A percentile compares a stretch with the other conserved stretches of the same genome.
Evolutionary conservation across 2,797 vertebrate species (phyloP).

Genomic region (Cryptoprocta ferox): DNA sequence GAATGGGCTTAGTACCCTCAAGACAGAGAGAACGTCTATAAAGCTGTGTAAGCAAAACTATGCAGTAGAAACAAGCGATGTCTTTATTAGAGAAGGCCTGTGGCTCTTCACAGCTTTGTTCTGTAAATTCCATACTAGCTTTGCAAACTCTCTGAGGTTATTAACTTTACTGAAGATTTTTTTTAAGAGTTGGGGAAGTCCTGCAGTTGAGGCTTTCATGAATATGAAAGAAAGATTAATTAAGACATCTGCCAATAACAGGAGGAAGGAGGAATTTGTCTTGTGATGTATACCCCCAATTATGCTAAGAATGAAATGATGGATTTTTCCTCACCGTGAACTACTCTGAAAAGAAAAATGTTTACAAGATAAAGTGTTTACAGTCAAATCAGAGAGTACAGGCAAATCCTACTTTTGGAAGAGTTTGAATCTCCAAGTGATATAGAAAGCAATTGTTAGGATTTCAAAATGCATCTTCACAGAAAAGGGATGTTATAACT

Average conservation of each 20-base stretch:
- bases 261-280: constrained; percentile 77
- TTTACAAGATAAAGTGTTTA: neutral
- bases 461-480: constrained; percentile 38
- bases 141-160: constrained; percentile 84
- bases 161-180: constrained; percentile 80
- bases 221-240: constrained; percentile 83
- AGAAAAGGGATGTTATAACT: neutral
- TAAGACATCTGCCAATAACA: constrained; percentile 77
- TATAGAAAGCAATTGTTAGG: neutral
- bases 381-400: neutral
- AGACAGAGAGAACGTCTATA: constrained; percentile 82
- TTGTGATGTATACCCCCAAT: neutral
- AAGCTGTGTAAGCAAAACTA: constrained; percentile 81
- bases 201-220: constrained; percentile 78
- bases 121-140: constrained; percentile 85
- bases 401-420: neutral
- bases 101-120: constrained; percentile 88
- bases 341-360: neutral
- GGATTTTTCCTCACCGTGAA: neutral
- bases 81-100: constrained; percentile 85
- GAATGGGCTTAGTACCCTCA: constrained; percentile 82
- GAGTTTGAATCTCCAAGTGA: neutral
- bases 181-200: constrained; percentile 66
- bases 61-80: constrained; percentile 84
- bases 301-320: neutral